These are phyloP conservation scores for Ranitomeya variabilis DNA, from an alignment of 2,113 vertebrate species.

Conservation along the genomic window DNA sequence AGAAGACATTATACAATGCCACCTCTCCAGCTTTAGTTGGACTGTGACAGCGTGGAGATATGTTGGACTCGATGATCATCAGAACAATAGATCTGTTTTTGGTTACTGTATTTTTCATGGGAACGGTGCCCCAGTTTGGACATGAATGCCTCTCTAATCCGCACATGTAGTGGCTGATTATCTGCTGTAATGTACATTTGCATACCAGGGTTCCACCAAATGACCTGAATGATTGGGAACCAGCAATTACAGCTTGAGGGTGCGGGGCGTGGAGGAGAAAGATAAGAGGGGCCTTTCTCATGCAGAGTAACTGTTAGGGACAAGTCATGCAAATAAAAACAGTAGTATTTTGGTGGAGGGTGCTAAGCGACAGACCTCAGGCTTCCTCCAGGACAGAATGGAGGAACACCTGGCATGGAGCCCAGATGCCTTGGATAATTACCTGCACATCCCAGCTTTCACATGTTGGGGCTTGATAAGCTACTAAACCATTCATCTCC, in stretches of 20 bases:
- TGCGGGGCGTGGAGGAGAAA: slow-evolving; percentile 14
- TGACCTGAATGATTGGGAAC: slow-evolving; percentile 4
- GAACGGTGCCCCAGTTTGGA: slow-evolving; percentile 25
- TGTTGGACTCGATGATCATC: not conserved
- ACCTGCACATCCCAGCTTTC: slow-evolving; percentile 46
- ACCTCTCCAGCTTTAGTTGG: not conserved
- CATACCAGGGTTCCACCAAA: slow-evolving; percentile 50
- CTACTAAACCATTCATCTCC: slow-evolving; percentile 51
- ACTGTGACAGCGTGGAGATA: slow-evolving; percentile 8
- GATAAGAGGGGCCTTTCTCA: slow-evolving; percentile 22
- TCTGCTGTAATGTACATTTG: slow-evolving; percentile 52
- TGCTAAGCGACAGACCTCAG: not conserved
- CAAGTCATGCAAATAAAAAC: slow-evolving; percentile 44
- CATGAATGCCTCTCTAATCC: slow-evolving; percentile 13
- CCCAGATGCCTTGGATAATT: slow-evolving; percentile 42
- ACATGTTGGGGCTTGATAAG: slow-evolving; percentile 51
- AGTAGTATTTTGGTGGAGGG: not conserved
- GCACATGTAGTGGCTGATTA: slow-evolving; percentile 38
- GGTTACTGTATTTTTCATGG: slow-evolving; percentile 30
- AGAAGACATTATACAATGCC: slow-evolving; percentile 7
- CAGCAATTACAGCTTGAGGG: not conserved
- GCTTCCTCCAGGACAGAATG: not conserved
- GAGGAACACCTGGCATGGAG: accelerated
- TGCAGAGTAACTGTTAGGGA: slow-evolving; percentile 47
- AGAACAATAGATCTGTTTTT: slow-evolving; percentile 10